Evolutionary conservation across 1,140 invertebrate genomes (phyloP).

Genomic region (Epicauta chinensis): DNA sequence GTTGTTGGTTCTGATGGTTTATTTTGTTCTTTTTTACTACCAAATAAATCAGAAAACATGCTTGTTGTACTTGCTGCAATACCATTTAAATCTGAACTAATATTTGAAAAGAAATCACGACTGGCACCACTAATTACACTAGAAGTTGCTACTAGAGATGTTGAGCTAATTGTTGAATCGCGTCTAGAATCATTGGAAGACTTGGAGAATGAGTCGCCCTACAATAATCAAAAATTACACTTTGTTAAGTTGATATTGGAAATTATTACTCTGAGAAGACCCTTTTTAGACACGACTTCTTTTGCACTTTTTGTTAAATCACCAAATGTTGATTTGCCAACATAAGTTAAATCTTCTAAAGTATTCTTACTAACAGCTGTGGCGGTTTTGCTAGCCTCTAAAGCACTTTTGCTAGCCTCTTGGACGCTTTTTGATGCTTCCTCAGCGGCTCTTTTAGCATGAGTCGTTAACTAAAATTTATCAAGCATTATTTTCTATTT

Average conservation of each 20-base stretch:
- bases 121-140: conserved; percentile 48
- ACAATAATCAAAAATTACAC: conserved; percentile 10
- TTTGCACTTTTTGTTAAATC: conserved; percentile 89
- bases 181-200: conserved; percentile 22
- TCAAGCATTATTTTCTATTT: neutral
- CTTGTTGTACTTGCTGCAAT: conserved; percentile 83
- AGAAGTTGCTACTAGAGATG: conserved; percentile 44
- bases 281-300: conserved; percentile 79
- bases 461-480: conserved; percentile 66
- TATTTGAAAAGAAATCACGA: conserved; percentile 82
- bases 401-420: conserved; percentile 72
- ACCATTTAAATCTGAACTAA: conserved; percentile 83
- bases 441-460: conserved; percentile 82
- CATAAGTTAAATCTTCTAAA: conserved; percentile 79
- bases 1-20: conserved; percentile 23
- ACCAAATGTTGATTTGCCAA: conserved; percentile 77
- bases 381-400: conserved; percentile 81
- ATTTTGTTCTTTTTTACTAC: conserved; percentile 41
- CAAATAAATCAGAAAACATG: conserved; percentile 88
- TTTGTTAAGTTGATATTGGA: conserved; percentile 4
- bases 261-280: conserved; percentile 63
- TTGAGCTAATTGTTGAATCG: conserved; percentile 42
- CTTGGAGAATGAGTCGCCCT: conserved; percentile 37
- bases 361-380: conserved; percentile 84
- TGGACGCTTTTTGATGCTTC: conserved; percentile 77